A percentile compares a stretch with the other conserved stretches of the same genome.
These are phyloP conservation scores for Mirounga angustirostris DNA, from an alignment of 2,113 vertebrate genomes.

Conservation along the genomic window DNA sequence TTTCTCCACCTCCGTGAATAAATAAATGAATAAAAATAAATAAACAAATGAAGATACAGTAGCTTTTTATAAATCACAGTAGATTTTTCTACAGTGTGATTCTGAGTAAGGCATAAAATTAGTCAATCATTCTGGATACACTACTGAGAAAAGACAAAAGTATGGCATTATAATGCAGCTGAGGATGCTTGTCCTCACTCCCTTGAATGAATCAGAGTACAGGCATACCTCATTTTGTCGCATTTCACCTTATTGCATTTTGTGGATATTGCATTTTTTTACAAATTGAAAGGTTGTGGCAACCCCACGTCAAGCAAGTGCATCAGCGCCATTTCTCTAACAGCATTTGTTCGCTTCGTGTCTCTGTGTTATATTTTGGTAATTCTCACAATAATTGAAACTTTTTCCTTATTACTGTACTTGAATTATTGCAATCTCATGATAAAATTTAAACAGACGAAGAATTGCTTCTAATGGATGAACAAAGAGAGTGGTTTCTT, in stretches of 20 bases:
- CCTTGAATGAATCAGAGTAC: neutral
- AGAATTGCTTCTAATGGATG: neutral
- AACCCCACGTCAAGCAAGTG: neutral
- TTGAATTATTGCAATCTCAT: neutral
- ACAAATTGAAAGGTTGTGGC: neutral
- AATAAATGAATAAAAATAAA: neutral
- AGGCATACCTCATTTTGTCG: neutral
- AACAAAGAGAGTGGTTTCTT: neutral
- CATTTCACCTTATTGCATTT: neutral
- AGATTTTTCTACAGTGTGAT: neutral
- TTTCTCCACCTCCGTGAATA: neutral
- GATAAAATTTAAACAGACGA: neutral
- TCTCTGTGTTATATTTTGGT: neutral
- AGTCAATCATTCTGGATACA: neutral
- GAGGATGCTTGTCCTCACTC: neutral
- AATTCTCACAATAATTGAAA: neutral
- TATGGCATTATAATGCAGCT: fast-evolving
- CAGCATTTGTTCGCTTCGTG: neutral
- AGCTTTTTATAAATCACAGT: neutral
- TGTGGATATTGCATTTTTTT: neutral
- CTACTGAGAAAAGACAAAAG: neutral
- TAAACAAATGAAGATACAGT: neutral
- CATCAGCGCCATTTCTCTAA: neutral
- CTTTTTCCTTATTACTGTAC: neutral
- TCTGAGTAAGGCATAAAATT: neutral